These are phyloP conservation scores for Bombyx mori DNA, from an alignment of 1,140 invertebrate genomes.

Conservation along the genomic window DNA sequence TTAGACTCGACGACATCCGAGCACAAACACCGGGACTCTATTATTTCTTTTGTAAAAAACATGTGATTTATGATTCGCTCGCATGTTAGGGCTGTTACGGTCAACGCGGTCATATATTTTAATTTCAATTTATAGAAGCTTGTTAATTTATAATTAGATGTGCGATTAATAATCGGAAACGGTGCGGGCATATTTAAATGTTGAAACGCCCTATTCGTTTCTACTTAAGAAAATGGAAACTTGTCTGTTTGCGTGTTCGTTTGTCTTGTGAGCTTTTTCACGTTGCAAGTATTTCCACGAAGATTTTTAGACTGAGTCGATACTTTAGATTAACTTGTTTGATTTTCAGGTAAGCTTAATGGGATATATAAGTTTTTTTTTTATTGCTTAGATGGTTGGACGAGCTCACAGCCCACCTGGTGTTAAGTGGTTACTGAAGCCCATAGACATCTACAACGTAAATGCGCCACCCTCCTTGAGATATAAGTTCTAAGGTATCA, in stretches of 20 bases:
- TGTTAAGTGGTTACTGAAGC: too few species aligned
- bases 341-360: background rate
- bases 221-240: too few species aligned
- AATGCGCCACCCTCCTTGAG: too few species aligned
- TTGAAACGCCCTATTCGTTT: background rate
- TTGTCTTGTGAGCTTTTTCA: too few species aligned
- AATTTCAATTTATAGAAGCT: constrained; percentile 63
- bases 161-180: constrained; percentile 32
- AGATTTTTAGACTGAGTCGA: too few species aligned
- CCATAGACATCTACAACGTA: too few species aligned
- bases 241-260: too few species aligned
- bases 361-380: too few species aligned
- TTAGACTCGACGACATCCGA: constrained; percentile 23
- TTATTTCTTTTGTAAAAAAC: constrained; percentile 54
- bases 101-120: constrained; percentile 43
- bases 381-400: too few species aligned
- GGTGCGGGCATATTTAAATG: constrained; percentile 10
- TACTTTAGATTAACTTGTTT: background rate
- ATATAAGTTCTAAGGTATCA: too few species aligned
- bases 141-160: constrained; percentile 33
- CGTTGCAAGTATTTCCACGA: background rate
- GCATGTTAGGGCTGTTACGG: constrained; percentile 42
- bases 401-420: too few species aligned
- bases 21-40: constrained; percentile 38
- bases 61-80: constrained; percentile 51